Evolutionary conservation across 2,888 invertebrate species (phyloP).

Genomic region (Neoaliturus tenellus): DNA sequence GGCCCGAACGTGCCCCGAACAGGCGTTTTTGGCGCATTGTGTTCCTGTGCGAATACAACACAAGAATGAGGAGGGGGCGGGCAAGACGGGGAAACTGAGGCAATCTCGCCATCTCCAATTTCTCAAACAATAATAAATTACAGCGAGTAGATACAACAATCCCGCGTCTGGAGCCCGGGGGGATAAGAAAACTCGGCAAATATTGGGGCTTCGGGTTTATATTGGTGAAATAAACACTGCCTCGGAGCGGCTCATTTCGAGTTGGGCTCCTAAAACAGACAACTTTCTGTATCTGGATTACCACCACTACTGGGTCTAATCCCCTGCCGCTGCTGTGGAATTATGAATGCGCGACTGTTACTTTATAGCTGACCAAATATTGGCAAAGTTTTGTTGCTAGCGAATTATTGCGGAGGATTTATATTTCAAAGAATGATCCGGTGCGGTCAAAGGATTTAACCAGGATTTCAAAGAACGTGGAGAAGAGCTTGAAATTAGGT

Average conservation of each 20-base stretch:
- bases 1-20: background rate
- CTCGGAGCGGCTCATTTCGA: slow-evolving; percentile 50
- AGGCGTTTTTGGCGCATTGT: slow-evolving; percentile 20
- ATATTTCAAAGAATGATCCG: no score
- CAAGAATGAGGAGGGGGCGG: background rate
- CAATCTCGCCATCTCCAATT: slow-evolving; percentile 56
- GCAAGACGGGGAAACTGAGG: slow-evolving; percentile 3
- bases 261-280: slow-evolving; percentile 40
- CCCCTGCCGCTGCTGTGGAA: background rate
- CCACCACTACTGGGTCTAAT: background rate
- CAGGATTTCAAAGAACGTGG: no score
- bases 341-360: background rate
- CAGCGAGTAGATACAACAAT: slow-evolving; percentile 57
- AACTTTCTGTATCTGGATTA: slow-evolving; percentile 55
- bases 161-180: slow-evolving; percentile 41
- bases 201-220: slow-evolving; percentile 59
- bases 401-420: no score
- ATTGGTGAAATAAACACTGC: slow-evolving; percentile 56
- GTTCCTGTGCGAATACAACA: background rate
- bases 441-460: no score
- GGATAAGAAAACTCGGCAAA: slow-evolving; percentile 60
- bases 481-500: no score
- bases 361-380: background rate
- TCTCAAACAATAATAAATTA: slow-evolving; percentile 60
- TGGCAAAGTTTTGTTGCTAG: background rate